These are phyloP conservation scores for Microchrysa polita DNA, from an alignment of 2,888 invertebrate species.

Conservation along the genomic window DNA sequence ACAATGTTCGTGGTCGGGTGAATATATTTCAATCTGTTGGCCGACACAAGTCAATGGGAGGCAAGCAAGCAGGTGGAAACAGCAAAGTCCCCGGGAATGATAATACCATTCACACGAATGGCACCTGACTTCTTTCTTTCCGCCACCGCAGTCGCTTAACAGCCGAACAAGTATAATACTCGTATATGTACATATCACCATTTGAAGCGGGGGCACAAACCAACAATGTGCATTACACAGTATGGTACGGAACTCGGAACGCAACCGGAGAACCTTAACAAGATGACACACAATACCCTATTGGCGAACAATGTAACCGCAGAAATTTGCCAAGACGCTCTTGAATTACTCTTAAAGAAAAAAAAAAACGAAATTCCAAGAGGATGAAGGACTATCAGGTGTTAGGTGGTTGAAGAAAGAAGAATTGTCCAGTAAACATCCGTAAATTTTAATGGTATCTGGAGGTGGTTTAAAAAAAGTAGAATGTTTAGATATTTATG, in stretches of 20 bases:
- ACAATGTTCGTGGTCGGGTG: not conserved
- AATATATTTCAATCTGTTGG: constrained; percentile 15
- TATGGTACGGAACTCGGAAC: not conserved
- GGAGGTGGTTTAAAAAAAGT: not conserved
- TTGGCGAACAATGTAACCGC: constrained; percentile 18
- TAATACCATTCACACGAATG: constrained; percentile 12
- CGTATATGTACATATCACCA: not conserved
- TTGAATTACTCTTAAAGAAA: not conserved
- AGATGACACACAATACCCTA: constrained; percentile 29
- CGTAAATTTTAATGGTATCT: constrained; percentile 25
- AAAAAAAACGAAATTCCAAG: not conserved
- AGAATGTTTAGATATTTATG: no score
- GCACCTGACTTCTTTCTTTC: constrained; percentile 21
- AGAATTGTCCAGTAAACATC: constrained; percentile 25
- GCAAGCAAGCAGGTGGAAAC: not conserved
- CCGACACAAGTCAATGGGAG: not conserved
- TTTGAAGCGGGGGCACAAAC: no score
- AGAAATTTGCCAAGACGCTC: constrained; percentile 2
- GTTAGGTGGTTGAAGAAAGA: constrained; percentile 1
- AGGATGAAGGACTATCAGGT: constrained; percentile 1
- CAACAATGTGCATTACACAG: no score
- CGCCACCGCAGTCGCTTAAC: not conserved
- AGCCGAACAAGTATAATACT: not conserved
- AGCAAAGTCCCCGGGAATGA: not conserved
- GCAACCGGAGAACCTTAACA: constrained; percentile 13